phyloP scores from a whole-genome alignment of 2,888 invertebrate genomes.

The Flexamia atlantica region DNA sequence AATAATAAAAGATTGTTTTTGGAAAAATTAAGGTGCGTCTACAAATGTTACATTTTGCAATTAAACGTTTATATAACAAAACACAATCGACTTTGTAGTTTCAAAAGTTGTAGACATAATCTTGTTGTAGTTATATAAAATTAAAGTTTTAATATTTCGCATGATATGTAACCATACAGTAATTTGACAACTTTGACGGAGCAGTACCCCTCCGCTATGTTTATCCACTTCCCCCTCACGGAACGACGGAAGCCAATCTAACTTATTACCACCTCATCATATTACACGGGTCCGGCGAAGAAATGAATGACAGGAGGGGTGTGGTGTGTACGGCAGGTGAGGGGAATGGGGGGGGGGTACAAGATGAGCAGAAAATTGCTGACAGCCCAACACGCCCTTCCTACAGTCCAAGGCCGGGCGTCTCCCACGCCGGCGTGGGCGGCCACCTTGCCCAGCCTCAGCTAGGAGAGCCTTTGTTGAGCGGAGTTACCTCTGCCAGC shows the following conservation, averaged over 20 bases:
- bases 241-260: neutral
- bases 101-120: no score
- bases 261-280: conserved; percentile 10
- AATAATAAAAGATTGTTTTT: no score
- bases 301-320: conserved; percentile 29
- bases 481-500: no score
- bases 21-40: no score
- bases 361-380: conserved; percentile 46
- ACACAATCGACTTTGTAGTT: no score
- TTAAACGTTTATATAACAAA: no score
- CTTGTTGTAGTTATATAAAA: no score
- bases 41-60: no score
- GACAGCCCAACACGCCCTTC: conserved; percentile 48
- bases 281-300: neutral
- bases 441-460: conserved; percentile 19
- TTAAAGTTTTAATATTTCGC: no score
- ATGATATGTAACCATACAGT: no score
- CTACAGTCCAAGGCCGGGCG: conserved; percentile 34
- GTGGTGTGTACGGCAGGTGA: neutral
- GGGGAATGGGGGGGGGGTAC: neutral
- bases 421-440: neutral
- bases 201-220: no score
- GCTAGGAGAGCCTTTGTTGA: neutral
- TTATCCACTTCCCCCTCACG: neutral
- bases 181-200: no score